A percentile compares a stretch with the other conserved stretches of the same genome.
Evolutionary conservation across 2,888 invertebrate genomes (phyloP).

Genomic region (Patella caerulea): DNA sequence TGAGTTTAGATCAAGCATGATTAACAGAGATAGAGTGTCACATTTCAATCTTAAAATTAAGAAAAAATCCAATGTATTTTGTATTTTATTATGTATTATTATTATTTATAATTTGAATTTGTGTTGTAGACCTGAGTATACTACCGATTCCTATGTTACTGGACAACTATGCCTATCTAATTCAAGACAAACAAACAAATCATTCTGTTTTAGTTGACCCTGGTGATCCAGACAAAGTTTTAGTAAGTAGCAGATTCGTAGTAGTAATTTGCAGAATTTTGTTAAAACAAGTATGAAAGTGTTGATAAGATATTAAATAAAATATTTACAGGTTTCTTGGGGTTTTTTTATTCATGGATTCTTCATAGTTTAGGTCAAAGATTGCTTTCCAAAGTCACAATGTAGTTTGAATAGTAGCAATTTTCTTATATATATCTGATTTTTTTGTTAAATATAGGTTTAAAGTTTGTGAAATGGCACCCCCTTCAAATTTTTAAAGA

Average conservation of each 20-base stretch:
- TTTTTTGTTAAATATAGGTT: no score
- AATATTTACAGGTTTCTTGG: no score
- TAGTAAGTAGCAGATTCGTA: conserved; percentile 41
- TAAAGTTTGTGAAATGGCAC: no score
- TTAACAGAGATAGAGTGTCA: background rate
- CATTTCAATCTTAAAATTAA: background rate
- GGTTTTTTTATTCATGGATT: no score
- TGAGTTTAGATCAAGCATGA: background rate
- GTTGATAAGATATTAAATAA: no score
- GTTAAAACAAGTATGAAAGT: no score
- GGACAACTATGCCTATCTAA: conserved; percentile 68
- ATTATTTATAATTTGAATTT: background rate
- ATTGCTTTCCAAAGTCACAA: no score
- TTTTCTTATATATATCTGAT: no score
- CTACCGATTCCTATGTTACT: conserved; percentile 63
- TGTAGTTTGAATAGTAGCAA: no score
- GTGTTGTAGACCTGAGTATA: conserved; percentile 61
- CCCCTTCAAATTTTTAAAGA: no score
- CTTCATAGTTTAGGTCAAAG: no score
- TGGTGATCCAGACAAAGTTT: conserved; percentile 65
- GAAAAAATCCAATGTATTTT: background rate
- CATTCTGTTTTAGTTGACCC: conserved; percentile 66
- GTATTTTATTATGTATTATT: background rate
- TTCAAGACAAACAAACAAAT: conserved; percentile 57
- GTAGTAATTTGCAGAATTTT: no score